A percentile compares a stretch with the other conserved stretches of the same genome.
Evolutionary conservation across 2,113 vertebrate species (phyloP).

Genomic region (Sinocyclocheilus rhinocerous): DNA sequence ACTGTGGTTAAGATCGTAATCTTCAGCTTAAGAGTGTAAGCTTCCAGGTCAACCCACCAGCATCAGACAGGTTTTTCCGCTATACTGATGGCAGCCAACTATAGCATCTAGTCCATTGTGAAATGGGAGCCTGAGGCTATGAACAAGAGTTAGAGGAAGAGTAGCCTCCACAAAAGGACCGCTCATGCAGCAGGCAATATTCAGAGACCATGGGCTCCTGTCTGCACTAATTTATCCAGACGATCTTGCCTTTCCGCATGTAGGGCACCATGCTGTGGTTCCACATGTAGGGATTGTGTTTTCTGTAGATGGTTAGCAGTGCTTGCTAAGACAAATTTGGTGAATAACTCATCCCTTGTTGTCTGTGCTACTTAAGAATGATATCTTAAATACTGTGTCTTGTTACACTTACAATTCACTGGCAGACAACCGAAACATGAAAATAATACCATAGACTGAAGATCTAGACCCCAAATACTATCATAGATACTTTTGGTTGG

Average conservation of each 20-base stretch:
- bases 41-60: conserved; percentile 23
- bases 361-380: neutral
- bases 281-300: neutral
- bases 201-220: conserved; percentile 31
- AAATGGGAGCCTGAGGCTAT: neutral
- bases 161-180: neutral
- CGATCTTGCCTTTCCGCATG: conserved; percentile 11
- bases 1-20: conserved; percentile 33
- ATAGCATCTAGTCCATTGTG: conserved; percentile 30
- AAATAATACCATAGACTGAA: no score
- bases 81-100: neutral
- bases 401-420: no score
- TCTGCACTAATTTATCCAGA: conserved; percentile 46
- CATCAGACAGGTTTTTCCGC: conserved; percentile 6
- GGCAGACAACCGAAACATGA: no score
- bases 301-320: neutral
- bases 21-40: conserved; percentile 28
- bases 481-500: no score
- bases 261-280: conserved; percentile 11
- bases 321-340: neutral
- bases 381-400: no score
- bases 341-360: neutral
- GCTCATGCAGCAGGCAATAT: conserved; percentile 28
- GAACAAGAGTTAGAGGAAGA: conserved; percentile 1
- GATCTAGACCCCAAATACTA: no score